Evolutionary conservation across 2,797 vertebrate species (phyloP).

Genomic region (Harpagifer antarcticus): DNA sequence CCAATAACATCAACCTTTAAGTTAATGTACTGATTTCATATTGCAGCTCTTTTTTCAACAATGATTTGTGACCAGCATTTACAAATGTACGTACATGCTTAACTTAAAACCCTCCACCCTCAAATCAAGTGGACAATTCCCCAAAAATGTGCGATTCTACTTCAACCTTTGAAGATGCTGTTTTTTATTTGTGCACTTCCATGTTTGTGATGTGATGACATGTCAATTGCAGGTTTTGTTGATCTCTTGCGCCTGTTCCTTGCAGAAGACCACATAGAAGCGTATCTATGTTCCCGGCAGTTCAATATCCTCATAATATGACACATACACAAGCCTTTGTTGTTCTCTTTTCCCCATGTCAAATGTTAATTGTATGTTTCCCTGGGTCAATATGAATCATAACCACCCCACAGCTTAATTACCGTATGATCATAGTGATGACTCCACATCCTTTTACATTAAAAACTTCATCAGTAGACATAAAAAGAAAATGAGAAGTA

Average conservation of each 20-base stretch:
- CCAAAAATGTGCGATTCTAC: too few relatives aligned
- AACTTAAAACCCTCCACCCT: too few relatives aligned
- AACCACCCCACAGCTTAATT: neutral
- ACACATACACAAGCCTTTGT: neutral
- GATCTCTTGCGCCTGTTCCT: too few relatives aligned
- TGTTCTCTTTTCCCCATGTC: neutral
- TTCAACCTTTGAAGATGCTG: too few relatives aligned
- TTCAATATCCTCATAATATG: neutral
- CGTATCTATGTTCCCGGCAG: neutral
- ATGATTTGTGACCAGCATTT: neutral
- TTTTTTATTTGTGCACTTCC: too few relatives aligned
- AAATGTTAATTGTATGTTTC: constrained; percentile 1
- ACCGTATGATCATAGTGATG: neutral
- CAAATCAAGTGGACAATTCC: too few relatives aligned
- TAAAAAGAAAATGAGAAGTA: too few relatives aligned
- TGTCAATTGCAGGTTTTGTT: too few relatives aligned
- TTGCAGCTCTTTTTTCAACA: neutral
- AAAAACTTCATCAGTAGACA: neutral
- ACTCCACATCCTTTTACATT: neutral
- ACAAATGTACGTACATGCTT: neutral
- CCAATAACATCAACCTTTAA: neutral
- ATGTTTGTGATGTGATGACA: too few relatives aligned
- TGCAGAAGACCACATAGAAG: neutral
- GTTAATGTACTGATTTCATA: neutral
- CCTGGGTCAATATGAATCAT: neutral